Percentiles rank a stretch among this genome's conserved stretches.
Conservation (phyloP, 2,797 vertebrate species). For the Chromobotia macracanthus region DNA sequence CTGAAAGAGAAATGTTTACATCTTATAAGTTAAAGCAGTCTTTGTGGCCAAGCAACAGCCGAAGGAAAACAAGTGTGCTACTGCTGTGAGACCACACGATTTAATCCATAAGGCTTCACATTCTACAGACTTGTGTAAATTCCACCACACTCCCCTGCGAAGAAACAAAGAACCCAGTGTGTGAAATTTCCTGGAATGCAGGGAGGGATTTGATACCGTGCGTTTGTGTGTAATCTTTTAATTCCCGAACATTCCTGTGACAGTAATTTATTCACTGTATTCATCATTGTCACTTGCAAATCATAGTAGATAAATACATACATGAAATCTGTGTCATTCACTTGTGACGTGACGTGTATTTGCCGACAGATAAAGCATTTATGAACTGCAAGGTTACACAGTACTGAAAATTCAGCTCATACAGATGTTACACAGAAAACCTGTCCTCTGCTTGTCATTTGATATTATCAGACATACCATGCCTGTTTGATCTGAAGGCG, state of each 20-base stretch:
- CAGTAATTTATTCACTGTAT: neutral
- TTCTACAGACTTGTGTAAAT: constrained; percentile 21
- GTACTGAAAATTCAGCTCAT: too few relatives aligned
- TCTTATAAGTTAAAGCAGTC: neutral
- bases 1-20: neutral
- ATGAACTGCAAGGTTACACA: too few relatives aligned
- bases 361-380: too few relatives aligned
- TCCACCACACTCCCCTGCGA: neutral
- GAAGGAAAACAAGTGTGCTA: neutral
- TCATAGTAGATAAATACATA: neutral
- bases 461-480: too few relatives aligned
- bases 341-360: too few relatives aligned
- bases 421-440: too few relatives aligned
- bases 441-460: too few relatives aligned
- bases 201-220: neutral
- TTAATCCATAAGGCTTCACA: constrained; percentile 19
- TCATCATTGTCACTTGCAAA: neutral
- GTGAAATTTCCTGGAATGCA: neutral
- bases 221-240: neutral
- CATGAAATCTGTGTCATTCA: too few relatives aligned
- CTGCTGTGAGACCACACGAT: neutral
- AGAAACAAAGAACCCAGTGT: constrained; percentile 27
- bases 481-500: too few relatives aligned
- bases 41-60: neutral
- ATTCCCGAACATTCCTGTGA: constrained; percentile 1